These are phyloP conservation scores for Anhinga anhinga DNA, from an alignment of 2,113 vertebrate genomes.

Conservation along the genomic window DNA sequence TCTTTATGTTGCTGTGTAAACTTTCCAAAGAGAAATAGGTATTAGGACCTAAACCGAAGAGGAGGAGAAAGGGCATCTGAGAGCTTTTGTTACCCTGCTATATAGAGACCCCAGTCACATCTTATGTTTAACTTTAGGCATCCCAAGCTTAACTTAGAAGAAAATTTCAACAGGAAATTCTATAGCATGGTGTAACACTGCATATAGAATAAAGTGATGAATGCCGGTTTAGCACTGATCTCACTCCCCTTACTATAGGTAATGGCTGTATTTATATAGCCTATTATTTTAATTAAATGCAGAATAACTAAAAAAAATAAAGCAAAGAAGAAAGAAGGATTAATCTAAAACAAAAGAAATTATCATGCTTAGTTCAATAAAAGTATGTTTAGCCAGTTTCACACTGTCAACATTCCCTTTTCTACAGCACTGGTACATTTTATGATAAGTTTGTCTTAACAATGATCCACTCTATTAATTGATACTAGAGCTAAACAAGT, in stretches of 20 bases:
- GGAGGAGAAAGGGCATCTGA: neutral
- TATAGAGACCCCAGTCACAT: neutral
- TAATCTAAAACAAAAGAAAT: neutral
- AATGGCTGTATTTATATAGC: neutral
- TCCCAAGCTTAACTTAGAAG: neutral
- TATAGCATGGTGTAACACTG: neutral
- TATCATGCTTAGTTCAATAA: neutral
- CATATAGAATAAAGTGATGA: neutral
- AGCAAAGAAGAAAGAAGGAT: neutral
- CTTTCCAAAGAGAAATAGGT: neutral
- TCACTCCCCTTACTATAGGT: neutral
- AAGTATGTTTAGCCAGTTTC: neutral
- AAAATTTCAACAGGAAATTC: neutral
- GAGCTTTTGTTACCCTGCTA: neutral
- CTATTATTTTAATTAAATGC: neutral
- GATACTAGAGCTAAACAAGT: neutral
- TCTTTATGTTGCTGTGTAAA: neutral
- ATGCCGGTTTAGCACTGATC: neutral
- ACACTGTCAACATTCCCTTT: neutral
- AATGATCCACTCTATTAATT: neutral
- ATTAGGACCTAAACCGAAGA: neutral
- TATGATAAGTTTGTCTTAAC: neutral
- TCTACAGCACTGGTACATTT: neutral
- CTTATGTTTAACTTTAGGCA: neutral
- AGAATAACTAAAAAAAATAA: neutral